Base-by-base conservation (phyloP, 2,113 vertebrate species). In the Anas platyrhynchos region DNA sequence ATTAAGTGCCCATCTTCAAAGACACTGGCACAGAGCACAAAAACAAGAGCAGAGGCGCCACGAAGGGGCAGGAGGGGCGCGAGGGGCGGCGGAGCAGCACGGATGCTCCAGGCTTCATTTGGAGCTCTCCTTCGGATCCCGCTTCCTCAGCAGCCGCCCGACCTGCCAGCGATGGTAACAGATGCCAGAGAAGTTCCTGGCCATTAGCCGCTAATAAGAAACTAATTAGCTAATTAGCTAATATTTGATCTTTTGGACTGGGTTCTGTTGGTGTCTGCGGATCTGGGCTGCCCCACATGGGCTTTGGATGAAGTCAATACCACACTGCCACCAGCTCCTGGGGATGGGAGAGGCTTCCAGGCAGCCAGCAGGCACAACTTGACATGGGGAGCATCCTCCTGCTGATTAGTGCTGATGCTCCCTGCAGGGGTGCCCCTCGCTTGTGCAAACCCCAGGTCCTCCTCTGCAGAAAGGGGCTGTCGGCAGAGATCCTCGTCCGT, bases 321-420 rank as follows among this genome's bases (percentile, higher is more conserved):
- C 31, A 8, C 1, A 5, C n/a, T 79, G 9, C 11, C 63, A 1
- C 5, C 2, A 27, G 4, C 44, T 34, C 22, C 22, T 0, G 0
- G 34, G 44, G 11, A 4, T 22, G 25, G 15, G 22, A 2, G 5
- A 13, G 76, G 41, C 61, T 6, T 20, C 25, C n/a, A 23, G n/a
- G 17, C 0, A 0, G 32, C 8, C 83, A 2, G 2, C 0, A 9
- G 58, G 16, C 16, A 2, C 22, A 2, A 1, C 36, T 20, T 13
- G 13, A 52, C 3, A 3, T 7, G 13, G 23, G 50, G 50, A 52
- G 50, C 50, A 25, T 52, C 50, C 4, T 8, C 50, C 50, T 13
- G 46, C 20, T 21, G 46, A 3, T 22, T 11, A 20, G 46, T 52
- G 50, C 50, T 14, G 62, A 25, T 41, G 62, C 16, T 65, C 36